phyloP scores from a whole-genome alignment of 2,888 invertebrate species.

The Plusia festucae region DNA sequence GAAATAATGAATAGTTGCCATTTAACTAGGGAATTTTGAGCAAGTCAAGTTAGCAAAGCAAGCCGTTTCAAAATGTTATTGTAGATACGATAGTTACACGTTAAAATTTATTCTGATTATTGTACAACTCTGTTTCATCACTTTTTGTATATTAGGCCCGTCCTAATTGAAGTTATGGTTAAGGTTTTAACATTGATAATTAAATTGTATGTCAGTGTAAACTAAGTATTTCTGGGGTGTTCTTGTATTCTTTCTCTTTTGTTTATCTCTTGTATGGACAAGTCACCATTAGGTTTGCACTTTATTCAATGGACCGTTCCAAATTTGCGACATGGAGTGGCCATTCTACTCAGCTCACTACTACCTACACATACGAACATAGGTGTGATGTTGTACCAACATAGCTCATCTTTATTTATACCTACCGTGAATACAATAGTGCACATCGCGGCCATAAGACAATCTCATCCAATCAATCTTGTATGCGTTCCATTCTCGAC shows the following conservation, averaged over 20 bases:
- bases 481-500: constrained; percentile 20
- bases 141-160: no score
- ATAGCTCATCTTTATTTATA: constrained; percentile 1
- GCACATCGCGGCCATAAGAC: constrained; percentile 4
- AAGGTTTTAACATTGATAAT: no score
- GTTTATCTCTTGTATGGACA: no score
- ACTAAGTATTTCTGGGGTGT: no score
- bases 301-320: no score
- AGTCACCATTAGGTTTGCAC: no score
- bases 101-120: constrained; percentile 20
- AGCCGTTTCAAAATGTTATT: constrained; percentile 27
- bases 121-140: neutral
- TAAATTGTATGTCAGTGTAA: no score
- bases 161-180: no score
- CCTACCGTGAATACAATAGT: constrained; percentile 1
- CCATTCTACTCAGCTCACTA: no score
- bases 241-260: neutral
- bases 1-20: constrained; percentile 62
- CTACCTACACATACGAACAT: no score
- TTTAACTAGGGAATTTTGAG: constrained; percentile 60
- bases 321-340: no score
- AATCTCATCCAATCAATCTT: constrained; percentile 9
- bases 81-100: neutral
- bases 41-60: constrained; percentile 56
- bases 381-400: neutral